Base-by-base conservation (phyloP, 1,140 invertebrate genomes). In the Orius laevigatus region DNA sequence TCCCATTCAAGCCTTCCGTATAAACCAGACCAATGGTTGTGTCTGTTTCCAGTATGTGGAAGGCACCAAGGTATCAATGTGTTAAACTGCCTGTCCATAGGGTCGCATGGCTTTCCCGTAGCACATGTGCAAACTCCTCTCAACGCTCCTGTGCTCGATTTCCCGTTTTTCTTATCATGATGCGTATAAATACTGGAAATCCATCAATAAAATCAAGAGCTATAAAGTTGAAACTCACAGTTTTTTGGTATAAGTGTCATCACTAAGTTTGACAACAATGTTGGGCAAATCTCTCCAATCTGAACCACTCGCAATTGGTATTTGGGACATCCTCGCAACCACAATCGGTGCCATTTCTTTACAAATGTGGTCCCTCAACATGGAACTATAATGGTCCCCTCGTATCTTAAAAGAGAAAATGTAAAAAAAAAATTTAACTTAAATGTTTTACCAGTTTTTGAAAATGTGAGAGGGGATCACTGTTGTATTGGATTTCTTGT, bases 281-380 rank as follows among this genome's bases (percentile, higher is more conserved):
- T 91, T 91, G 0, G 87, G 87, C 6, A 92, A 65, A 65, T 89
- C 84, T 48, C 86, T 69, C 87, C 87, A 92, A 61, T 92, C 86
- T 5, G 83, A 79, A 9, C 84, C 85, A 10, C 73, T 73, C 10
- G 66, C 68, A 2, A 73, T 74, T 14, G 87, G 87, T 51, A 90
- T 79, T 52, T 84, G 68, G 33, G 70, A 66, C 56, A 92, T 88
- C 41, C 87, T 70, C 3, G 81, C 81, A 59, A 79, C 78, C 3
- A 87, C 80, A 11, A 90, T 61, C 1, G 79, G 70, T 34, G 76
- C 76, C 81, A 90, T 85, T 52, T 86, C 79, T 62, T 89, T 90
- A 58, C 84, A 89, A 52, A 88, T 77, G 56, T 92, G 86, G 63
- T 90, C 85, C 5, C 70, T 63, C 9, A 87, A 58, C 35, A 74